Base-by-base conservation (phyloP, 2,888 invertebrate species). In the Sisyra nigra region DNA sequence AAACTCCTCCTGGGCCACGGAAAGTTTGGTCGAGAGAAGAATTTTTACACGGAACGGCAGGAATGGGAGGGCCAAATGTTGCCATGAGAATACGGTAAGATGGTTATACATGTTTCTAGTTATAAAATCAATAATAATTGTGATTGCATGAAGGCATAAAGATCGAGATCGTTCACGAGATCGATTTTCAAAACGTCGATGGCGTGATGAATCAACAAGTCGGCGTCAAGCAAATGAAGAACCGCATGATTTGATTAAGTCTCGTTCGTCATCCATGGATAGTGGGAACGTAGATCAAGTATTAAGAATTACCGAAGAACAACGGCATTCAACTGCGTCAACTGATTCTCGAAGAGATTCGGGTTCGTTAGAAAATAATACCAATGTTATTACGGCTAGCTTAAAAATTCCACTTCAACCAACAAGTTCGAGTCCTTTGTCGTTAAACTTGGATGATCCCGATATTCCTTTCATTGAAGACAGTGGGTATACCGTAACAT, bases 351-450 rank as follows among this genome's bases (percentile, higher is more conserved):
- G 80, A 57, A 66, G 69, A 56, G 72, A 62, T 63, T 79, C 71
- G 51, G 73, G 65, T 53, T 80, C 63, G 51, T 74, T 69, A 68
- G 48, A 58, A 36, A 60, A 72, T 55, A 69, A 72, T 55, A 63
- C 62, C 52, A 74, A 74, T 49, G 74, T 82, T 44, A 80, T 87
- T 52, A 84, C 82, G 1, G 87, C 85, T 1, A 84, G 82, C 48
- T 69, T 87, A 31, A 83, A 82, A 55, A 83, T 87, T 65, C 83
- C 85, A 48, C 58, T 62, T 10, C 61, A 61, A 52, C 48, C 44
- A 40, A 48, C 41, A 45, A 60, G 61, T 45, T 41, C 41, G 19
- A 61, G 63, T 31, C 62, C 64, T 48, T 62, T 68, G 50, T 65
- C 67, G 37, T 66, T 75, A 48, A 71, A 67, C 52, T 61, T 71